These are phyloP conservation scores for Nephrocerus scutellatus DNA, from an alignment of 2,888 invertebrate species.

Conservation along the genomic window DNA sequence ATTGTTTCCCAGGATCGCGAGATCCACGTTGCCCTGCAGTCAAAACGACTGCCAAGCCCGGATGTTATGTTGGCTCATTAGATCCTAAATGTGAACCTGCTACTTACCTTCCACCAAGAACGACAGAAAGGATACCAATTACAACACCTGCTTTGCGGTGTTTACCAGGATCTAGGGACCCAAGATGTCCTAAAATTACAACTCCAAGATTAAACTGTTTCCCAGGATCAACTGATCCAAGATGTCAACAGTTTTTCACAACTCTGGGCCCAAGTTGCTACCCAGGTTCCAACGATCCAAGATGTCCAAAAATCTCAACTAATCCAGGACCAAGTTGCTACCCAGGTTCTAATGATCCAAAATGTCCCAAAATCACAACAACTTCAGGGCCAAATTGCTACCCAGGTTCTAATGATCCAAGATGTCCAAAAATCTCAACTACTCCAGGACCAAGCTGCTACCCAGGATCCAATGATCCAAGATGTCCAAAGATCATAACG, in stretches of 20 bases:
- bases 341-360: slow-evolving; percentile 28
- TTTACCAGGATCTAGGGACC: slow-evolving; percentile 22
- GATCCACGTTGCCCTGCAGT: slow-evolving; percentile 2
- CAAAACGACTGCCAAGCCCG: slow-evolving; percentile 27
- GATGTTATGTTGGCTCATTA: slow-evolving; percentile 28
- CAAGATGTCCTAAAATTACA: slow-evolving; percentile 26
- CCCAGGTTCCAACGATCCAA: slow-evolving; percentile 35
- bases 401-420: slow-evolving; percentile 27
- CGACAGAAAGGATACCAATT: background rate
- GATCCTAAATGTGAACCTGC: slow-evolving; percentile 36
- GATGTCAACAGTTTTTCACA: slow-evolving; percentile 34
- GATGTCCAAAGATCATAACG: slow-evolving; percentile 30
- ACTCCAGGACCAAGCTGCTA: slow-evolving; percentile 34
- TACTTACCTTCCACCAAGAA: slow-evolving; percentile 24
- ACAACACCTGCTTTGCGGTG: slow-evolving; percentile 8
- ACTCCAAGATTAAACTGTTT: slow-evolving; percentile 28
- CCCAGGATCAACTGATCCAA: slow-evolving; percentile 40
- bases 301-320: too few species aligned
- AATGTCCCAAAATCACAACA: slow-evolving; percentile 21
- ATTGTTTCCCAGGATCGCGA: slow-evolving; percentile 3
- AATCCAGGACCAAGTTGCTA: slow-evolving; percentile 23
- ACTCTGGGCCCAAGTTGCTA: slow-evolving; percentile 27
- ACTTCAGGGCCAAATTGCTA: slow-evolving; percentile 25
- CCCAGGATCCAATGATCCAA: slow-evolving; percentile 37
- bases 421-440: slow-evolving; percentile 29